These are phyloP conservation scores for Anorthoa munda DNA, from an alignment of 2,888 invertebrate species.

Conservation along the genomic window DNA sequence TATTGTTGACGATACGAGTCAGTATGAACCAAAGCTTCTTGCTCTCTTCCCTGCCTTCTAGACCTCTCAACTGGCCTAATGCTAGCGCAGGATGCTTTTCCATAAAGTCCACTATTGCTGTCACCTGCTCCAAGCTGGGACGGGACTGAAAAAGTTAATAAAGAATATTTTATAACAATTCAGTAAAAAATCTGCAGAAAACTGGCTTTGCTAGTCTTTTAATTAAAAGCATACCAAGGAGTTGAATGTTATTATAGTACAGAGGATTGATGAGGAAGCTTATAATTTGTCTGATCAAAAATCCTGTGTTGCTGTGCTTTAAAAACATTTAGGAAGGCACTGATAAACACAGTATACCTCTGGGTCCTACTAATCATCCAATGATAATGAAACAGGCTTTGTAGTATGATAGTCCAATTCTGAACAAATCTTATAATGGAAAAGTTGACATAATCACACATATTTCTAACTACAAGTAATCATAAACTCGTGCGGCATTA, in stretches of 20 bases:
- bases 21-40: constrained; percentile 86
- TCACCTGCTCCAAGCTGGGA: constrained; percentile 85
- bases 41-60: constrained; percentile 85
- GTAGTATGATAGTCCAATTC: neutral
- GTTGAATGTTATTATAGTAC: neutral
- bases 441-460: neutral
- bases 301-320: neutral
- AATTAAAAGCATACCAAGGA: neutral
- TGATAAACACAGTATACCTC: neutral
- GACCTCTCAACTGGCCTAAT: constrained; percentile 81
- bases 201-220: neutral
- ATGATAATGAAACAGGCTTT: too few species aligned
- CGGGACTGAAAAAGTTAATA: constrained; percentile 79
- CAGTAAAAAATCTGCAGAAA: neutral
- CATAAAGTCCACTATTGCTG: constrained; percentile 87
- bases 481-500: neutral
- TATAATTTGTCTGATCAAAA: neutral
- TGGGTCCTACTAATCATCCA: neutral
- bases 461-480: neutral
- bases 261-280: neutral
- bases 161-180: neutral
- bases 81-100: constrained; percentile 84
- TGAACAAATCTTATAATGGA: neutral
- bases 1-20: constrained; percentile 82
- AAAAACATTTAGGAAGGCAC: neutral